phyloP scores from a whole-genome alignment of 2,888 invertebrate species.

The Heliconius sara region DNA sequence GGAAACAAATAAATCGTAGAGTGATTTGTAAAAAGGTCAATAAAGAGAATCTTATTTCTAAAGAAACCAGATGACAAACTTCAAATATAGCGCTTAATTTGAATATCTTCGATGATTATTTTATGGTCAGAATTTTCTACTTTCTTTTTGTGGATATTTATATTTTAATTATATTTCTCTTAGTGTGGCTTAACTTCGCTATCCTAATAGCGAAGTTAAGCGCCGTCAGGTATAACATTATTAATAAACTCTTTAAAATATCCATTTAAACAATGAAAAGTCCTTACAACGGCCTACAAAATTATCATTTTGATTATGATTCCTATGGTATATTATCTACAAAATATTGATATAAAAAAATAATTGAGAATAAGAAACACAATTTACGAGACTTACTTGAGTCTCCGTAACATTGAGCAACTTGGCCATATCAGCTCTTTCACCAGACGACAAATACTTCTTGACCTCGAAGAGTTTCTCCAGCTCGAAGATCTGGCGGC shows the following conservation, averaged over 20 bases:
- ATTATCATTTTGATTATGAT: too few species aligned
- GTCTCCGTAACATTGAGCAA: constrained; percentile 97
- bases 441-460: constrained; percentile 97
- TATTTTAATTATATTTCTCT: background rate
- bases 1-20: too few species aligned
- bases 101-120: too few species aligned
- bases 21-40: too few species aligned
- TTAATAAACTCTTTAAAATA: background rate
- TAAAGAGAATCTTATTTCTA: too few species aligned
- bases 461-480: constrained; percentile 98
- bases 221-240: too few species aligned
- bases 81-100: too few species aligned
- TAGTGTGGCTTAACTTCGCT: background rate
- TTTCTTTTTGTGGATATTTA: too few species aligned
- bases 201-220: background rate
- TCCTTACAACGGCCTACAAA: background rate
- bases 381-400: constrained; percentile 87
- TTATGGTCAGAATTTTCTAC: too few species aligned
- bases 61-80: too few species aligned
- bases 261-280: background rate
- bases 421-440: constrained; percentile 97
- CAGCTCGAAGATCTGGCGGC: constrained; percentile 97
- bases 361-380: background rate
- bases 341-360: background rate
- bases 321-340: too few species aligned